Evolutionary conservation across 2,113 vertebrate genomes (phyloP).

Genomic region (Sapajus apella): DNA sequence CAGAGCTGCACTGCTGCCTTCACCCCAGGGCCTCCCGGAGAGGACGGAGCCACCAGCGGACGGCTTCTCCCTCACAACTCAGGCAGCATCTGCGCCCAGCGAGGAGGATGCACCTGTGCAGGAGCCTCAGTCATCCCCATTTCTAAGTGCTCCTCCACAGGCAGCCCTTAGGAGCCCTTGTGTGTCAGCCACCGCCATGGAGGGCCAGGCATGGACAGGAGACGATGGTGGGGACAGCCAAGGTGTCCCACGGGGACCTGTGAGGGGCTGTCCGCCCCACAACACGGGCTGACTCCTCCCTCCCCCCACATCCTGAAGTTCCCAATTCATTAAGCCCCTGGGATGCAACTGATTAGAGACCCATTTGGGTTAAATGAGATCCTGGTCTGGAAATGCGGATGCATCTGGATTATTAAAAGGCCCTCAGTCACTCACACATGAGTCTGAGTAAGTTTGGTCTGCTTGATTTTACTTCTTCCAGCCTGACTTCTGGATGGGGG

Average conservation of each 20-base stretch:
- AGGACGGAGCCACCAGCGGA: not conserved
- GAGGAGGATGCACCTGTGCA: no score
- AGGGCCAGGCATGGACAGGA: not conserved
- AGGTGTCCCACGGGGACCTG: no score
- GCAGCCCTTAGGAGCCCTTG: not conserved
- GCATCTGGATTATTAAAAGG: not conserved
- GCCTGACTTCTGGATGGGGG: not conserved
- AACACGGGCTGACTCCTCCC: no score
- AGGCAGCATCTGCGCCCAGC: no score
- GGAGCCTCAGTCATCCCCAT: not conserved
- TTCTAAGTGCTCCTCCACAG: not conserved
- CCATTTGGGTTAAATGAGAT: not conserved
- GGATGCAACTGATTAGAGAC: not conserved
- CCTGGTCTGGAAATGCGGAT: not conserved
- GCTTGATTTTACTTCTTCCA: not conserved
- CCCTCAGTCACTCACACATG: not conserved
- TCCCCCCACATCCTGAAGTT: not conserved
- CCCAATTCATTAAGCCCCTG: not conserved
- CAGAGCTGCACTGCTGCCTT: not conserved
- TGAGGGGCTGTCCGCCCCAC: not conserved
- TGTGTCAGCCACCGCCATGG: not conserved
- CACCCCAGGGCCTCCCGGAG: not conserved
- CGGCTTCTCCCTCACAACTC: not conserved
- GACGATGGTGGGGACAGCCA: rapidly evolving
- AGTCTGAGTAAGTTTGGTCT: not conserved